Conservation (phyloP, 2,888 invertebrate species). For the Atrina japonica region DNA sequence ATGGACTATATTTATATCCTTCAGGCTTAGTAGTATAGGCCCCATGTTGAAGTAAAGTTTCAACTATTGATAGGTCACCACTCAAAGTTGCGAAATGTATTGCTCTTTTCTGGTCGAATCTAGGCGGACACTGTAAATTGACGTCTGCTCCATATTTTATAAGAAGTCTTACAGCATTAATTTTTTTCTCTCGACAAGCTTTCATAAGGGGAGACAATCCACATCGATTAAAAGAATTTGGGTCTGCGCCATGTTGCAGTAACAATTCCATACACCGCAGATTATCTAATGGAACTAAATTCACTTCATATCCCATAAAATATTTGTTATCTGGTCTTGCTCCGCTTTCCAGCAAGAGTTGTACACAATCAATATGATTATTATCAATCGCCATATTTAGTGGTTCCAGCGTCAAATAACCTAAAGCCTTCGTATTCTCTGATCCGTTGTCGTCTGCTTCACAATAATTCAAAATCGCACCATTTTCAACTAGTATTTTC, state of each 20-base stretch:
- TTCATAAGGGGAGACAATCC: conserved; percentile 96
- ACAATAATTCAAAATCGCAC: conserved; percentile 90
- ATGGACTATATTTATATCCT: conserved; percentile 87
- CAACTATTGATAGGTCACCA: conserved; percentile 87
- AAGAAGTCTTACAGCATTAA: conserved; percentile 82
- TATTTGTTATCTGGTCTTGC: conserved; percentile 95
- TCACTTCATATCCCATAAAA: conserved; percentile 95
- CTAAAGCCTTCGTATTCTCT: conserved; percentile 64
- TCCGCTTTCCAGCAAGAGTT: conserved; percentile 89
- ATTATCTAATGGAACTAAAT: conserved; percentile 89
- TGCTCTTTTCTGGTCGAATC: conserved; percentile 93
- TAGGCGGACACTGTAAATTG: conserved; percentile 91
- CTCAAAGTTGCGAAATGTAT: conserved; percentile 93
- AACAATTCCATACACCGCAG: conserved; percentile 90
- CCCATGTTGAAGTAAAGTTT: conserved; percentile 90
- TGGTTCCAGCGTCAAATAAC: conserved; percentile 87
- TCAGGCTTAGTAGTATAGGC: conserved; percentile 86
- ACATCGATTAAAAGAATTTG: conserved; percentile 92
- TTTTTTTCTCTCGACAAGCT: conserved; percentile 85
- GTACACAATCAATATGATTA: conserved; percentile 86
- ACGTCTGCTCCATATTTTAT: conserved; percentile 92
- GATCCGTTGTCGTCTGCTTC: conserved; percentile 84
- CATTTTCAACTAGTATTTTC: conserved; percentile 87
- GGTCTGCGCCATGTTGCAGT: conserved; percentile 92
- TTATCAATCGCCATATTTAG: conserved; percentile 93